These are phyloP conservation scores for Tetramorium bicarinatum DNA, from an alignment of 2,888 invertebrate genomes.

Conservation along the genomic window DNA sequence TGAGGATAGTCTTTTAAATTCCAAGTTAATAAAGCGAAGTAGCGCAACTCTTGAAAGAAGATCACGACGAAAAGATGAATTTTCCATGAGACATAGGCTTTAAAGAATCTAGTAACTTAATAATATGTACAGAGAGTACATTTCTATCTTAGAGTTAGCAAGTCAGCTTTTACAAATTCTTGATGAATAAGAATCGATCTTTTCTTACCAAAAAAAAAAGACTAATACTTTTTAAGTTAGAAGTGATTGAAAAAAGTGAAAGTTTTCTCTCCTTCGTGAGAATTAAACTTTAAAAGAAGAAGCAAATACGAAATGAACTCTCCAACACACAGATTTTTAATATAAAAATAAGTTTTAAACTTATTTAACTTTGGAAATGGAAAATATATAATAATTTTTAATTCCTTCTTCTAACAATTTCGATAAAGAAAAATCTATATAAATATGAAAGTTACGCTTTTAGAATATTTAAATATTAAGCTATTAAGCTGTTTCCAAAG, in stretches of 20 bases:
- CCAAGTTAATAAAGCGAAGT: conserved; percentile 35
- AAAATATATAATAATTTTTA: not conserved
- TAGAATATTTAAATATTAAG: not conserved
- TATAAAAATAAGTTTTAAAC: not conserved
- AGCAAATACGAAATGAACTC: not conserved
- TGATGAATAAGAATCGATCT: not conserved
- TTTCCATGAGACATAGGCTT: conserved; percentile 28
- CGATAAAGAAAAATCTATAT: not conserved
- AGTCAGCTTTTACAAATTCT: conserved; percentile 4
- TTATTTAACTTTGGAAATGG: not conserved
- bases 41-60: conserved; percentile 1
- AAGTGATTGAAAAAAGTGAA: conserved; percentile 12
- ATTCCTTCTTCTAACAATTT: not conserved
- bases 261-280: not conserved
- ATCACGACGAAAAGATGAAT: conserved; percentile 27
- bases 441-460: not conserved
- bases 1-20: conserved; percentile 25
- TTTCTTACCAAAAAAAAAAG: not conserved
- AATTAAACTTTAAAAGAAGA: conserved; percentile 2
- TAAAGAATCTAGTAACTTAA: conserved; percentile 15
- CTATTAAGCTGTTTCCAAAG: not conserved
- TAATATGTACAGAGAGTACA: conserved; percentile 17
- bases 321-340: not conserved
- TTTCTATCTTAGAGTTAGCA: not conserved
- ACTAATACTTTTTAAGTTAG: not conserved